Conservation (phyloP, 2,888 invertebrate genomes). For the Brenthis hecate region DNA sequence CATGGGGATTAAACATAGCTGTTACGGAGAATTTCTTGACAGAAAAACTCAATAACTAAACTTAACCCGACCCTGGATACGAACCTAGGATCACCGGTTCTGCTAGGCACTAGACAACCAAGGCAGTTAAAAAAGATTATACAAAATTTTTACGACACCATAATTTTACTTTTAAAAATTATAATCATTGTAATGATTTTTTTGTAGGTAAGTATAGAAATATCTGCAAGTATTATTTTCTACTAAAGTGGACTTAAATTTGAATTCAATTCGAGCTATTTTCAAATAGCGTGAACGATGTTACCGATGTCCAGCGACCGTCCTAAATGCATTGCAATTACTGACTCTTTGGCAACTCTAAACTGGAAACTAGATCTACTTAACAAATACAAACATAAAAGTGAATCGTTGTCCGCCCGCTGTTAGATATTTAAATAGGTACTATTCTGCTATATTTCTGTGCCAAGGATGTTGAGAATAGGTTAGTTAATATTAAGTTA, state of each 20-base stretch:
- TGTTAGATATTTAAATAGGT: slow-evolving; percentile 18
- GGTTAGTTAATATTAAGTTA: no score
- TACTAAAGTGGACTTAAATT: slow-evolving; percentile 8
- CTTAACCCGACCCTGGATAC: no score
- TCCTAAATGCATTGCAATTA: slow-evolving; percentile 49
- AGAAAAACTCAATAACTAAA: no score
- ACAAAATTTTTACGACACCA: no score
- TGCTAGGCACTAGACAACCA: no score
- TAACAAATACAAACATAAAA: slow-evolving; percentile 36
- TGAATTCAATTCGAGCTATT: slow-evolving; percentile 7
- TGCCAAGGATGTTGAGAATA: slow-evolving; percentile 1
- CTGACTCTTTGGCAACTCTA: slow-evolving; percentile 46
- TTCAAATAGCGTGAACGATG: slow-evolving; percentile 28
- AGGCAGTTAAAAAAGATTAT: no score
- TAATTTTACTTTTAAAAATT: no score
- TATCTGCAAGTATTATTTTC: neutral
- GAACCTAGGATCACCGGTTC: no score
- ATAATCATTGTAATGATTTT: no score
- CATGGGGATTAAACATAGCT: no score
- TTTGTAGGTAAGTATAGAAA: neutral
- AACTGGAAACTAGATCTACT: slow-evolving; percentile 38
- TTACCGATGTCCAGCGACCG: slow-evolving; percentile 35
- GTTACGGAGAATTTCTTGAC: no score
- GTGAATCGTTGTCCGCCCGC: slow-evolving; percentile 26
- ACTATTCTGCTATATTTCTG: neutral